These are phyloP conservation scores for Achlya flavicornis DNA, from an alignment of 2,888 invertebrate species.

Conservation along the genomic window DNA sequence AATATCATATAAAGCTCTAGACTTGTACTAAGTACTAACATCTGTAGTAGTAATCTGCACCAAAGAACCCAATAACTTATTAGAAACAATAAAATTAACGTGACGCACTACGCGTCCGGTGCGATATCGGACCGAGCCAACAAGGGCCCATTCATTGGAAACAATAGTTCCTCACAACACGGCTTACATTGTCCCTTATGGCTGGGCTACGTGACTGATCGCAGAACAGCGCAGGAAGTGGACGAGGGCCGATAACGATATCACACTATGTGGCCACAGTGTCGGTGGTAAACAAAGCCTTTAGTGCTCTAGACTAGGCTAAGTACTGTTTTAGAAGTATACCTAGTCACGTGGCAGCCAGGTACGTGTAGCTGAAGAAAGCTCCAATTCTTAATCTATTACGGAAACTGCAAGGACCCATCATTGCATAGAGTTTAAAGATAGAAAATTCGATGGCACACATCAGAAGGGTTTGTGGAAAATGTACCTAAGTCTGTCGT, in stretches of 20 bases:
- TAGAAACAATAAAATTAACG: constrained; percentile 49
- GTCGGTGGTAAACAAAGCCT: constrained; percentile 1
- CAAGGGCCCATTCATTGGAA: constrained; percentile 43
- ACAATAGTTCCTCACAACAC: constrained; percentile 36
- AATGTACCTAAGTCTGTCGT: no score
- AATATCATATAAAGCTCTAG: neutral
- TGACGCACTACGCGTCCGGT: constrained; percentile 47
- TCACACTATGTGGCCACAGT: neutral
- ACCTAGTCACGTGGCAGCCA: neutral
- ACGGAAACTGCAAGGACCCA: neutral
- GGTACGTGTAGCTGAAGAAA: no score
- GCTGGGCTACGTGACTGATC: constrained; percentile 53
- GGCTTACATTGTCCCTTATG: constrained; percentile 48
- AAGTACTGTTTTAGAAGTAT: neutral
- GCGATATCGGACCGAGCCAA: constrained; percentile 39
- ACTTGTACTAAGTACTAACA: neutral
- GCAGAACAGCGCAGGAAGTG: constrained; percentile 52
- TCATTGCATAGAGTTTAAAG: no score
- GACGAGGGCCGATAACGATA: constrained; percentile 48
- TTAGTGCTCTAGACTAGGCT: neutral
- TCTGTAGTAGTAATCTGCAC: neutral
- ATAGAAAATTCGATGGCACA: no score
- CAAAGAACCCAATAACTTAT: constrained; percentile 17
- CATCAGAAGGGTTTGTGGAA: no score
- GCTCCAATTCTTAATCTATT: neutral